A percentile compares a stretch with the other conserved stretches of the same genome.
These are phyloP conservation scores for Thymelicus acteon DNA, from an alignment of 2,888 invertebrate genomes.

Conservation along the genomic window DNA sequence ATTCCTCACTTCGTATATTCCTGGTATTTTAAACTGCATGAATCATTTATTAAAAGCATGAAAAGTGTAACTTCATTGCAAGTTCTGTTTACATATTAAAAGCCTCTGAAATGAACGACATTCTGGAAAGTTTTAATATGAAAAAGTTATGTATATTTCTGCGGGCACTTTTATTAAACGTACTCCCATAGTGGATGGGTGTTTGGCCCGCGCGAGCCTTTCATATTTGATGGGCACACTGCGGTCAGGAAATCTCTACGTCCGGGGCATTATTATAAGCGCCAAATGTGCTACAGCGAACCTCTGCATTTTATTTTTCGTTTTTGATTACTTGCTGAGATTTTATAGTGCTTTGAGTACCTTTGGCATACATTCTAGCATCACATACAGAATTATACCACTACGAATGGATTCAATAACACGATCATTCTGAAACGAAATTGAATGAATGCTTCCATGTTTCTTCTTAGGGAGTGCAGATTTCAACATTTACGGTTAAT, in stretches of 20 bases:
- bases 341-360: too few relatives aligned
- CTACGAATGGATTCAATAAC: too few relatives aligned
- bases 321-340: background rate
- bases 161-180: constrained; percentile 47
- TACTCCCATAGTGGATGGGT: constrained; percentile 45
- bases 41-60: constrained; percentile 18
- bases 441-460: too few relatives aligned
- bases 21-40: constrained; percentile 10
- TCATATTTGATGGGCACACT: constrained; percentile 59
- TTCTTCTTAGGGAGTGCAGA: too few relatives aligned
- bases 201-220: constrained; percentile 50
- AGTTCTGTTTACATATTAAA: constrained; percentile 35
- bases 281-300: constrained; percentile 6
- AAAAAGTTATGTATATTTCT: constrained; percentile 43
- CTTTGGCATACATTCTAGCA: too few relatives aligned
- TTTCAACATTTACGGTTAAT: too few relatives aligned
- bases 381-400: too few relatives aligned
- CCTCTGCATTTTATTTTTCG: background rate
- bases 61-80: constrained; percentile 25
- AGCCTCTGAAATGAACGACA: constrained; percentile 23
- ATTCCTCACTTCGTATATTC: background rate
- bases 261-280: constrained; percentile 13
- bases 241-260: constrained; percentile 49
- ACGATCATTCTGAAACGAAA: too few relatives aligned
- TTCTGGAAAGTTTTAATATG: constrained; percentile 33